Evolutionary conservation across 2,888 invertebrate species (phyloP), one percentile per base, ranked within the genome.

Genomic region (Drosophila kokeensis): DNA sequence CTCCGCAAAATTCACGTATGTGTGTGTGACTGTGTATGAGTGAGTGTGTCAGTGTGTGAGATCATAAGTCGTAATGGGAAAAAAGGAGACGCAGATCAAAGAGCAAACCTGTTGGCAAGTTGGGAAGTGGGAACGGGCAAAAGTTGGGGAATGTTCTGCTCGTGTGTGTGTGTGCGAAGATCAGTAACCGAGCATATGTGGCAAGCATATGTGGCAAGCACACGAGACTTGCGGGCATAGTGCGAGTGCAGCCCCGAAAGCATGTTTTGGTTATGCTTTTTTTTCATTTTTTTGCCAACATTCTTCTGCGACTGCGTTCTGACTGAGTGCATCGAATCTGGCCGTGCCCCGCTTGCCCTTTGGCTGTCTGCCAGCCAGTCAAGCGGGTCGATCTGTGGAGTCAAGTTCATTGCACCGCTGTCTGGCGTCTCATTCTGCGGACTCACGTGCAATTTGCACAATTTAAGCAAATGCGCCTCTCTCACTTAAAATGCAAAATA

Each of bases 321-420:
- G 76, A 72, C 71, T 69, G 72, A 75, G 58, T 73, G 79, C 79
- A 54, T 61, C 50, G 64, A 59, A 64, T 68, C 66, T 72, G 53
- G 36, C 18, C 27, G 38, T 53, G 48, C 61, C 52, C 53, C 49
- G 57, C 69, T 63, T 77, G 70, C 81, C 78, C 80, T 74, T 80
- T 79, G 76, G 79, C 79, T 75, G 75, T 76, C 81, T 81, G 79
- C 77, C 81, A 81, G 66, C 64, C 83, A 87, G 87, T 87, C 83
- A 82, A 79, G 71, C 83, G 87, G 71, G 75, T 76, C 88, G 88
- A 84, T 87, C 88, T 66, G 50, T 59, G 72, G 62, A 72, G 76
- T 73, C 84, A 86, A 89, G 85, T 86, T 89, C 89, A 89, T 69
- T 86, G 85, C 87, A 79, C 85, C 73, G 61, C 49, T 60, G 76